phyloP scores from a whole-genome alignment of 2,888 invertebrate species.

The Amphipyra berbera region DNA sequence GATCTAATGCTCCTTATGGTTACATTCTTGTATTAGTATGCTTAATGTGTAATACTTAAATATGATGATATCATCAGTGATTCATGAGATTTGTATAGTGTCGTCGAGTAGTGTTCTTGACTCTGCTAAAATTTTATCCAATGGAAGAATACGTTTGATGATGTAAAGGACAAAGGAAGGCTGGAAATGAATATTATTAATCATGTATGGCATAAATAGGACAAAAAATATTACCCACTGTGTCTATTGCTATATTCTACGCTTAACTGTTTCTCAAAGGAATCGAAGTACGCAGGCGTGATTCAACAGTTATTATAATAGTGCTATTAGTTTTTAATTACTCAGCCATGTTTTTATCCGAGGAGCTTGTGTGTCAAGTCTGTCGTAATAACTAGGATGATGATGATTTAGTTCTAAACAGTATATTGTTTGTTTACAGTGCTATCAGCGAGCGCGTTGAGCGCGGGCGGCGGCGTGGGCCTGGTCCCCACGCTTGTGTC shows the following conservation, averaged over 20 bases:
- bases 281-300: too few relatives aligned
- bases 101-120: constrained; percentile 27
- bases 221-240: too few relatives aligned
- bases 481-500: constrained; percentile 78
- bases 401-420: constrained; percentile 3
- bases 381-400: not conserved
- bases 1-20: constrained; percentile 30
- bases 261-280: too few relatives aligned
- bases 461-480: constrained; percentile 79
- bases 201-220: too few relatives aligned
- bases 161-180: not conserved
- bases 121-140: constrained; percentile 31
- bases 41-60: constrained; percentile 56
- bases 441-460: constrained; percentile 76
- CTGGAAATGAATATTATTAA: too few relatives aligned
- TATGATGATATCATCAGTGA: constrained; percentile 78
- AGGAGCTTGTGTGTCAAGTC: too few relatives aligned
- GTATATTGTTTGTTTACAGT: constrained; percentile 66
- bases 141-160: constrained; percentile 28
- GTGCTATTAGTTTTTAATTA: not conserved
- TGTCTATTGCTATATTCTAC: too few relatives aligned
- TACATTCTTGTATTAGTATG: constrained; percentile 55
- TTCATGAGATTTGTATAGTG: constrained; percentile 68
- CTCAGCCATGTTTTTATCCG: too few relatives aligned
- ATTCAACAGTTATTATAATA: not conserved